Conservation (phyloP, 2,113 vertebrate species). For the Neogobius melanostomus region DNA sequence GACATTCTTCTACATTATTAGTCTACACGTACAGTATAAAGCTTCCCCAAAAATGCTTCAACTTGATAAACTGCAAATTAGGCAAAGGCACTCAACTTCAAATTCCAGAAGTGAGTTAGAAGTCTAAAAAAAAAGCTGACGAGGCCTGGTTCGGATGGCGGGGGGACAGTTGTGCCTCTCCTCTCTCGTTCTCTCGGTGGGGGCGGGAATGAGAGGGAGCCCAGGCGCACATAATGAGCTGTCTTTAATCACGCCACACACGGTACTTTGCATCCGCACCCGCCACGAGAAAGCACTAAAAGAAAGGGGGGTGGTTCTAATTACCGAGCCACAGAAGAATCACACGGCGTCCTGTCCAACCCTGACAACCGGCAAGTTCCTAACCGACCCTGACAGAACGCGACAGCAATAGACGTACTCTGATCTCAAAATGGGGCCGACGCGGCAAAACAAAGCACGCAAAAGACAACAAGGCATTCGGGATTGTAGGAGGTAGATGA, state of each 20-base stretch:
- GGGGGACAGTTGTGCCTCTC: constrained; percentile 37
- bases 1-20: too few relatives aligned
- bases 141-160: constrained; percentile 22
- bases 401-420: constrained; percentile 89
- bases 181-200: constrained; percentile 58
- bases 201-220: constrained; percentile 76
- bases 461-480: constrained; percentile 46
- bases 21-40: too few relatives aligned
- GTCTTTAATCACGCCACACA: constrained; percentile 93
- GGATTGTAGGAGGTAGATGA: constrained; percentile 38
- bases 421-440: constrained; percentile 82
- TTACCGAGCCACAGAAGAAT: constrained; percentile 91
- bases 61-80: constrained; percentile 12
- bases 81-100: constrained; percentile 8
- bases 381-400: constrained; percentile 88
- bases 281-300: constrained; percentile 69
- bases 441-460: constrained; percentile 65
- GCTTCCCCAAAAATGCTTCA: neutral
- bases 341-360: constrained; percentile 84
- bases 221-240: constrained; percentile 95
- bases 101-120: constrained; percentile 23
- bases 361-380: constrained; percentile 84
- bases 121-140: constrained; percentile 38
- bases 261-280: constrained; percentile 92
- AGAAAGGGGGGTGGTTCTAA: constrained; percentile 84